Evolutionary conservation across 2,888 invertebrate genomes (phyloP).

Genomic region (Epistrophe eligans): DNA sequence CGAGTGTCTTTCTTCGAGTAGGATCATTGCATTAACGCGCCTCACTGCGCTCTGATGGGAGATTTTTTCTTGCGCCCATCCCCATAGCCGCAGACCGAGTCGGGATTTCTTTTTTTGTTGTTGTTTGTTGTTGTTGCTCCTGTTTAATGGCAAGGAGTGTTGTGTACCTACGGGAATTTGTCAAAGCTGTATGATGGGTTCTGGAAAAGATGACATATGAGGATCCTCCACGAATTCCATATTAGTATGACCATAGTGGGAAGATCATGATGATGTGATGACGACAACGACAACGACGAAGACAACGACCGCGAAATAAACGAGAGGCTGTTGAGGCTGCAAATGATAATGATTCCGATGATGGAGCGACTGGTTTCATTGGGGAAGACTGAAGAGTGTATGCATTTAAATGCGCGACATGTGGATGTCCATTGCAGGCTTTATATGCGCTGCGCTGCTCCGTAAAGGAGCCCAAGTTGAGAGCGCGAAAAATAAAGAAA

Average conservation of each 20-base stretch:
- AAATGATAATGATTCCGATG: conserved; percentile 48
- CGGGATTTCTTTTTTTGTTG: conserved; percentile 26
- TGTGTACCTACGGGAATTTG: conserved; percentile 77
- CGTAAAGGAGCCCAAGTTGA: conserved; percentile 47
- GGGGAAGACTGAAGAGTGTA: conserved; percentile 8
- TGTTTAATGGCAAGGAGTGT: conserved; percentile 13
- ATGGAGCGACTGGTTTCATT: conserved; percentile 48
- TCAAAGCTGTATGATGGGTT: conserved; percentile 78
- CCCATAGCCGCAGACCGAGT: conserved; percentile 13
- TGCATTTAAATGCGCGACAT: conserved; percentile 73
- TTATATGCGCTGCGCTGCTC: neutral
- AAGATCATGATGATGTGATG: conserved; percentile 72
- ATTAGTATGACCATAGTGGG: conserved; percentile 76
- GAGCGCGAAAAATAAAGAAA: conserved; percentile 75
- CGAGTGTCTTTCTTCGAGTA: conserved; percentile 31
- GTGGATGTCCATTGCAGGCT: conserved; percentile 50
- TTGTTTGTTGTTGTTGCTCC: neutral
- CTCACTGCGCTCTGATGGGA: conserved; percentile 56
- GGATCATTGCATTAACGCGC: conserved; percentile 73
- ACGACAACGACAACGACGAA: conserved; percentile 52
- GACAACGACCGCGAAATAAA: conserved; percentile 43
- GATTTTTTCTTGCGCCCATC: conserved; percentile 45
- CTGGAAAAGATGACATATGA: conserved; percentile 78
- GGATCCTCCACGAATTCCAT: conserved; percentile 77
- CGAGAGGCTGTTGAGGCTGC: neutral